Percentiles rank a stretch among this genome's conserved stretches.
Evolutionary conservation across 2,113 vertebrate genomes (phyloP).

Genomic region (Nipponia nippon): DNA sequence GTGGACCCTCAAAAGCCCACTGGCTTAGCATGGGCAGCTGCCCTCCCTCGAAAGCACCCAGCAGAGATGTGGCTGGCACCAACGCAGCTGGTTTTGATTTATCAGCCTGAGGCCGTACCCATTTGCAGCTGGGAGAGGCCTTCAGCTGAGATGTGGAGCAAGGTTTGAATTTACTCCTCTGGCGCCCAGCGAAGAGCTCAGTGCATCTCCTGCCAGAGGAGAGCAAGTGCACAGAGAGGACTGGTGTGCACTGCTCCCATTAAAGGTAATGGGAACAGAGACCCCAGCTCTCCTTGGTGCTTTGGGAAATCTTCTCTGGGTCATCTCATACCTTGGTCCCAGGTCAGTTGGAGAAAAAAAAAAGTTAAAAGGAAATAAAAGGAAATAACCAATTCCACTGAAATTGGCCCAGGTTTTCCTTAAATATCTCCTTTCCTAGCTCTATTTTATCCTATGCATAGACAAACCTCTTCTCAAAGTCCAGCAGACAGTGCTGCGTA

Average conservation of each 20-base stretch:
- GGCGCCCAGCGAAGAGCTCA: background rate
- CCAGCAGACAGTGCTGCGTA: accelerated
- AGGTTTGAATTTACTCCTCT: background rate
- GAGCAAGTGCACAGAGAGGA: background rate
- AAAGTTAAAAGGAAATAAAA: background rate
- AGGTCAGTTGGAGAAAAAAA: background rate
- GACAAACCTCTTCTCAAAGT: background rate
- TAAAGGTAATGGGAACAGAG: background rate
- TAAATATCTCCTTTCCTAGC: background rate
- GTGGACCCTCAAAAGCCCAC: background rate
- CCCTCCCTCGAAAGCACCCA: accelerated
- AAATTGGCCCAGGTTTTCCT: background rate
- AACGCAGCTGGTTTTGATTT: background rate
- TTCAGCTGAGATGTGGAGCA: background rate
- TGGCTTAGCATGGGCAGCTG: background rate
- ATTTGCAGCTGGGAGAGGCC: background rate
- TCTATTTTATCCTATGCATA: background rate
- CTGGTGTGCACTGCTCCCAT: background rate
- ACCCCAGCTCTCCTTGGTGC: background rate
- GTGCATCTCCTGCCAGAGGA: accelerated
- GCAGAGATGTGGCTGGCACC: background rate
- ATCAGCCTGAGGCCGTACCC: background rate
- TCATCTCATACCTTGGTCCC: background rate
- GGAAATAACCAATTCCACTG: background rate
- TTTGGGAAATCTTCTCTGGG: background rate